A percentile compares a stretch with the other conserved stretches of the same genome.
Conservation (phyloP, 2,888 invertebrate species). For the Rhagonycha fulva region DNA sequence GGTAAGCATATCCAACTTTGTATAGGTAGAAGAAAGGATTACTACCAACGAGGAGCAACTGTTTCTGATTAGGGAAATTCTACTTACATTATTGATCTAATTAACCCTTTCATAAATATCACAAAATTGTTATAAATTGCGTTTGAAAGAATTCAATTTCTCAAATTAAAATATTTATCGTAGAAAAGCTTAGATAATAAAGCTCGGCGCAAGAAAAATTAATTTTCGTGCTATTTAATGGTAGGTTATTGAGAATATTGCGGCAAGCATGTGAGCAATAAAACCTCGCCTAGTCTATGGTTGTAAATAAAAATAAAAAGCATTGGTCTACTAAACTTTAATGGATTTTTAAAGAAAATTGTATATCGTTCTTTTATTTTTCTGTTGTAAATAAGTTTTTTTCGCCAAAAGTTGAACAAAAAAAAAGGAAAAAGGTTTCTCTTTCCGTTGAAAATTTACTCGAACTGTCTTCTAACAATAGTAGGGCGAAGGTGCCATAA, state of each 20-base stretch:
- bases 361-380: background rate
- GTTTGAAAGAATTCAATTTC: background rate
- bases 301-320: background rate
- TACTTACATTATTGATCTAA: background rate
- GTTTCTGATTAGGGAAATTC: background rate
- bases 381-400: background rate
- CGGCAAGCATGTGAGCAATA: conserved; percentile 49
- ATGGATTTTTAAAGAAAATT: conserved; percentile 11
- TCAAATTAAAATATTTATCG: background rate
- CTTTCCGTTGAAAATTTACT: conserved; percentile 20
- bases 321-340: conserved; percentile 4
- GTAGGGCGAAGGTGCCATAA: conserved; percentile 41
- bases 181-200: conserved; percentile 12
- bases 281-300: conserved; percentile 48
- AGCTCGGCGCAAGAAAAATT: conserved; percentile 50
- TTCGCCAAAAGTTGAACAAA: background rate
- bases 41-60: background rate
- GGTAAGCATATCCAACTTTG: background rate
- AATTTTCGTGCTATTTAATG: conserved; percentile 46
- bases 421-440: conserved; percentile 3
- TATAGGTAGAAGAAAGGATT: background rate
- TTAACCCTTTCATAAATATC: too few species aligned
- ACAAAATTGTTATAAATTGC: too few species aligned
- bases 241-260: conserved; percentile 48
- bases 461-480: conserved; percentile 26